phyloP scores from a whole-genome alignment of 2,113 vertebrate genomes.

The Chloropsis hardwickii region DNA sequence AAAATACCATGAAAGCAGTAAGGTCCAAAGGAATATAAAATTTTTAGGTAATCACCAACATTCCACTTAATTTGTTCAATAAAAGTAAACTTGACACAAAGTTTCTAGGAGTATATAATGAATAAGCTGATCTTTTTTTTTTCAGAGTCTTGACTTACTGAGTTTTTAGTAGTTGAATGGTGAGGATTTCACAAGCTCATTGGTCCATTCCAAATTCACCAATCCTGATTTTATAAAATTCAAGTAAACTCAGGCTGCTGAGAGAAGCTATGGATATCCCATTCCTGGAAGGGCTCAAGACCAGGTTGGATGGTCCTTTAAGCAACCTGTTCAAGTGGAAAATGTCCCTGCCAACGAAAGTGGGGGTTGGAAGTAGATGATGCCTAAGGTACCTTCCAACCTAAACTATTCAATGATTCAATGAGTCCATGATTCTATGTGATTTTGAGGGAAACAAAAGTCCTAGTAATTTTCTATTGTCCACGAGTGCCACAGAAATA shows the following conservation, averaged over 20 bases:
- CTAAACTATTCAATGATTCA: not conserved
- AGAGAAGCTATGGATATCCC: not conserved
- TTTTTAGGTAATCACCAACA: not conserved
- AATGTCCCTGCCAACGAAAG: accelerated
- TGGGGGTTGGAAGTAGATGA: not conserved
- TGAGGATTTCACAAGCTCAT: not conserved
- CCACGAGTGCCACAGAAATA: not conserved
- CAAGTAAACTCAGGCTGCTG: not conserved
- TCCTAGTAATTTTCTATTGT: not conserved
- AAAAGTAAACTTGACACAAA: not conserved
- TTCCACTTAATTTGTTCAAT: not conserved
- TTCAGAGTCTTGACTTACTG: not conserved
- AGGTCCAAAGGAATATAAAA: not conserved
- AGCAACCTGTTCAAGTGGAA: not conserved
- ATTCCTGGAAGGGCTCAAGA: not conserved
- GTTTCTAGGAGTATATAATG: not conserved
- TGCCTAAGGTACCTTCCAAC: not conserved
- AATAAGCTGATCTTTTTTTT: not conserved
- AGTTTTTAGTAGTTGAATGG: not conserved
- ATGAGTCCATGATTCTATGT: not conserved
- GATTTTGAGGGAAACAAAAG: not conserved
- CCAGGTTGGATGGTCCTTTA: not conserved
- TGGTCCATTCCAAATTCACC: not conserved
- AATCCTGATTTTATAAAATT: not conserved
- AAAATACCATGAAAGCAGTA: not conserved